Base-by-base conservation (phyloP, 1,140 invertebrate species). In the Archegozetes longisetosus region DNA sequence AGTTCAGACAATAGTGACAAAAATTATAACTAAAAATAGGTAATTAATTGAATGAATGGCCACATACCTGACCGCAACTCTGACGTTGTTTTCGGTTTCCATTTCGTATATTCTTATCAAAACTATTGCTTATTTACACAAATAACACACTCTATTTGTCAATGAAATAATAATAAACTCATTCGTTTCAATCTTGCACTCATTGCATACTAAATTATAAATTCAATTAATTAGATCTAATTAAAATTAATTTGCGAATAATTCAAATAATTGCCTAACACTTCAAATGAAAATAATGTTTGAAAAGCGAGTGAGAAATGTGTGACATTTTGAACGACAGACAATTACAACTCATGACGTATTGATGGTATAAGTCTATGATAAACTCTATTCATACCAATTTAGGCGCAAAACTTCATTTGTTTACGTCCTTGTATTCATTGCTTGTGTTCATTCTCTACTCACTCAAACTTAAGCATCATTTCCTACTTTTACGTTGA, bases 51-150 rank as follows among this genome's bases (percentile, higher is more conserved):
- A 49, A 32, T 12, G 12, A 9, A 55, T 9, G 9, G 17, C 9
- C 6, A 58, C 40, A 24, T 32, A 61, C 53, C 53, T 52, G 24
- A 62, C 53, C 12, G 59, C 46, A 17, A 62, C 61, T 27, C 48
- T 62, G 28, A 62, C 58, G 17, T 55, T 60, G n/a, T 23, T 59
- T 24, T 55, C 58, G 23, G 32, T 3, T 40, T 26, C 27, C 47
- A 60, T 53, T 25, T 50, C n/a, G n/a, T 27, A 24, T 17, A 54
- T 24, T 9, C 3, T 24, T 22, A 12, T 22, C 49, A 51, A 22
- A 24, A n/a, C n/a, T 46, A 46, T 56, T 14, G 4, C n/a, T 56
- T 46, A 12, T 17, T 17, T 12, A 52, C 23, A 52, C 22, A 13
- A 13, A 12, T 52, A 12, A 52, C 50, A 52, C 14, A n/a, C 12